Evolutionary conservation across 2,888 invertebrate genomes (phyloP), one percentile per base, ranked within the genome.

Genomic region (Chrysomela aeneicollis): DNA sequence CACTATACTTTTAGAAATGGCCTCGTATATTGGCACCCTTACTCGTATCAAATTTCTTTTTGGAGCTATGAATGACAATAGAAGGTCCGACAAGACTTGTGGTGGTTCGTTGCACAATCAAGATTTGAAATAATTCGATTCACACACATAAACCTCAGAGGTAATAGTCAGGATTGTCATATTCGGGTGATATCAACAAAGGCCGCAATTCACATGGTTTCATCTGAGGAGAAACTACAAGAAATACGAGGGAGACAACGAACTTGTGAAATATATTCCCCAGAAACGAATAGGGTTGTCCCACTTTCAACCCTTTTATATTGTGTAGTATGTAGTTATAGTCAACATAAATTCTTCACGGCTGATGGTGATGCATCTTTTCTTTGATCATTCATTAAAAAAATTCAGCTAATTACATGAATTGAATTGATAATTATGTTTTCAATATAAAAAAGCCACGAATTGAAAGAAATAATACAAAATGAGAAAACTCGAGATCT

Each of bases 141-240:
- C 75, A 75, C 74, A 74, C 74, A 76, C 74, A 77, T 76, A 76
- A 77, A 78, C 76, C 70, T 74, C 73, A 70, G 71, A 73, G 73
- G 76, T 79, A 80, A 79, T 79, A 79, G 80, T 80, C 76, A 71
- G 75, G 74, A 74, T 78, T 77, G 77, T 55, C 46, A 47, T 30
- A 46, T 57, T 46, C 77, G 74, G 74, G 66, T 76, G 42, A 12
- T 1, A 12, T 35, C 10, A 1, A 35, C 32, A 35, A 35, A 35
- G 32, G 32, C 9, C 10, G 3, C 12, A 42, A 42, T 42, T 42
- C 15, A 12, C 42, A 42, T 42, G 15, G 42, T 12, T 42, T 42
- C 42, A n/a, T 4, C 15, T 9, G 32, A 35, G 10, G 10, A 35
- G 32, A 10, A 35, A 42, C 42, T 15, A 12, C 42, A 42, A 42